Evolutionary conservation across 2,888 invertebrate species (phyloP), one percentile per base, ranked within the genome.

Genomic region (Perdita meconis): DNA sequence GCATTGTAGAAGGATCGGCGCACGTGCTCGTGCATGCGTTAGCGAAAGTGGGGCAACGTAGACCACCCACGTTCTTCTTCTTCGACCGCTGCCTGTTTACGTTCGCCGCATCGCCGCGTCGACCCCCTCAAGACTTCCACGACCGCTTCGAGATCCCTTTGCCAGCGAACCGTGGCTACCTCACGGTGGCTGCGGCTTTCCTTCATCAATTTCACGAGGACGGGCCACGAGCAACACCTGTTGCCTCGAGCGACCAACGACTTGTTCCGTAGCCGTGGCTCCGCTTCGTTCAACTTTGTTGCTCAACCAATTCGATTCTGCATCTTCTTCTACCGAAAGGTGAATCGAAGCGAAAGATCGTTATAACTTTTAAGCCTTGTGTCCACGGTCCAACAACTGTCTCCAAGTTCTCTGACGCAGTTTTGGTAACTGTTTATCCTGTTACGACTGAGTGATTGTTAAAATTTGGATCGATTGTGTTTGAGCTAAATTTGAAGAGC

Each of bases 21-120:
- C 85, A 86, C 86, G 84, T 86, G 85, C 82, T 85, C 82, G 75
- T 86, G 86, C 86, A 86, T 84, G 84, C 85, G 86, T 86, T 78
- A 86, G 84, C 85, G 85, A 85, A 85, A 85, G 85, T 84, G 86
- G 86, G 85, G 77, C 85, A 85, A 70, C 72, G 24, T 51, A 65
- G 85, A 86, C 85, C 85, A 85, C 85, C 85, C 85, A 82, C 82
- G 78, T 73, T 65, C 55, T 24, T 42, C 57, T 44, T 64, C 64
- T 61, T 50, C 68, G 60, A n/a, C 53, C 34, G 55, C 26, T 47
- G 68, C 47, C 53, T 78, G 65, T 80, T 78, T 81, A 60, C 81
- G 56, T 34, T 40, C n/a, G 42, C 69, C 53, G 30, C 53, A 30
- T 6, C 57, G 36, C 38, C 26, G 24, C 50, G 50, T 16, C 50